Percentiles rank a stretch among this genome's conserved stretches.
These are phyloP conservation scores for Hydropsyche tenuis DNA, from an alignment of 1,140 invertebrate genomes.

Conservation along the genomic window DNA sequence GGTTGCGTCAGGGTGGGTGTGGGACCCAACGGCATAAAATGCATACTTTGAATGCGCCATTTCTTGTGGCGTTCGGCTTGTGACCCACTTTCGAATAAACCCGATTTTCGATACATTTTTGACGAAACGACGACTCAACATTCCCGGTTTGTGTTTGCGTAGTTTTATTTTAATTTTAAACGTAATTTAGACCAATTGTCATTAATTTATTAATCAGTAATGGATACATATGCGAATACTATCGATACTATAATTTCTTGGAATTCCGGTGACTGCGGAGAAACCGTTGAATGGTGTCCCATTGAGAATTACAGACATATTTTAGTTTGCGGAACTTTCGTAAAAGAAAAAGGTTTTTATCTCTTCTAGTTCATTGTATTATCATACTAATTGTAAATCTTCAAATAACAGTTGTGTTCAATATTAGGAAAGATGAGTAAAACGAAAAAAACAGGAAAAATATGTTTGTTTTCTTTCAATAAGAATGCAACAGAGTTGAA, in stretches of 20 bases:
- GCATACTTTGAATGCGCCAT: background rate
- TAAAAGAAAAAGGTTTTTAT: slow-evolving; percentile 57
- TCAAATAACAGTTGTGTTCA: slow-evolving; percentile 12
- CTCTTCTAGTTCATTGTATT: background rate
- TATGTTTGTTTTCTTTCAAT: slow-evolving; percentile 62
- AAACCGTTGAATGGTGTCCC: slow-evolving; percentile 90
- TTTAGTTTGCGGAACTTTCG: slow-evolving; percentile 84
- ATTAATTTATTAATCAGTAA: background rate
- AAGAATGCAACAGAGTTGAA: slow-evolving; percentile 53
- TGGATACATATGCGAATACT: slow-evolving; percentile 28
- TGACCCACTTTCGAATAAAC: background rate
- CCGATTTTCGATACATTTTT: no score
- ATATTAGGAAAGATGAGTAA: slow-evolving; percentile 15
- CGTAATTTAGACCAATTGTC: background rate
- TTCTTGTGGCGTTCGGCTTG: background rate
- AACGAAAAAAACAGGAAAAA: slow-evolving; percentile 52
- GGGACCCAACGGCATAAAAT: background rate
- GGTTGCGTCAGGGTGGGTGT: background rate
- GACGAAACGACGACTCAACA: no score
- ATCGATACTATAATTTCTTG: slow-evolving; percentile 63
- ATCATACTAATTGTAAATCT: background rate
- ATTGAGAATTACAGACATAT: slow-evolving; percentile 65
- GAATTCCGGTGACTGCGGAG: slow-evolving; percentile 78
- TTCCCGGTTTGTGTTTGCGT: no score
- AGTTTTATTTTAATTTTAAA: background rate